Conservation (phyloP, 37 sponge, comb jelly and placozoan species). For the Chondrilla cf. caribensis region DNA sequence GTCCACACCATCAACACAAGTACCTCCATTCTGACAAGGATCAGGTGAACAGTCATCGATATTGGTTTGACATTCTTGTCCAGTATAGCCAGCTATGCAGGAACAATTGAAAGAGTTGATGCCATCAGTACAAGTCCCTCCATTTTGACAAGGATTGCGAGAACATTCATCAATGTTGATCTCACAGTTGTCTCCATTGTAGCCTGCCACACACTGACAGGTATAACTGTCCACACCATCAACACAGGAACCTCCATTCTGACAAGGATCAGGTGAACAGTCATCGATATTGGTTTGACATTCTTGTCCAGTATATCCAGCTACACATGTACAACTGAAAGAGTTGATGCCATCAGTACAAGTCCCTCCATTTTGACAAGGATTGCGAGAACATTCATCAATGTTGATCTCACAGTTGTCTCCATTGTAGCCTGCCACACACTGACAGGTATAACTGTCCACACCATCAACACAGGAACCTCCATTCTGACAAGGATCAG, state of each 20-base stretch:
- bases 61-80: conserved; percentile 14
- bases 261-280: conserved; percentile 31
- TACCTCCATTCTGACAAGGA: conserved; percentile 31
- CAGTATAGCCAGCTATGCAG: conserved; percentile 20
- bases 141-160: conserved; percentile 28
- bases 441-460: neutral
- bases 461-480: conserved; percentile 42
- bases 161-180: conserved; percentile 33
- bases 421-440: conserved; percentile 29
- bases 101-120: conserved; percentile 5
- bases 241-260: conserved; percentile 28
- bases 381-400: conserved; percentile 18
- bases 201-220: neutral
- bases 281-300: conserved; percentile 35
- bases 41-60: conserved; percentile 20
- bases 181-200: neutral
- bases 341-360: conserved; percentile 17
- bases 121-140: conserved; percentile 29
- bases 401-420: conserved; percentile 20
- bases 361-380: conserved; percentile 36
- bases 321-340: conserved; percentile 9
- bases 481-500: conserved; percentile 24
- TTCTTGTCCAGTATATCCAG: neutral
- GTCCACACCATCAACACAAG: conserved; percentile 12
- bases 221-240: conserved; percentile 21